Evolutionary conservation across 1,140 invertebrate species (phyloP), one percentile per base, ranked within the genome.

Genomic region (Lepeophtheirus salmonis): DNA sequence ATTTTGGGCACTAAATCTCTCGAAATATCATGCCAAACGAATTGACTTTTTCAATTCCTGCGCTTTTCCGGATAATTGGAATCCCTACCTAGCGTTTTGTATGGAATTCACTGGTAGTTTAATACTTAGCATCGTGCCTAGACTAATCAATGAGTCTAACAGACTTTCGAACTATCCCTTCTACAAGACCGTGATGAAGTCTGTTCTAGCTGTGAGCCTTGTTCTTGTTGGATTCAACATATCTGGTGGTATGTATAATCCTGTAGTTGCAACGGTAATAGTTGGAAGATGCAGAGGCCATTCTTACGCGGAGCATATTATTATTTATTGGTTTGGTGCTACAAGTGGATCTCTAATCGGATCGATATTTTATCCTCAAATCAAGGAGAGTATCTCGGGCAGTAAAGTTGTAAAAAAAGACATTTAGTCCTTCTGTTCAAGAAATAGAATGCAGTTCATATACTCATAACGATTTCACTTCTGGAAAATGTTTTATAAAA

Each of bases 161-260:
- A n/a, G 6, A 6, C 30, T 41, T 10, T 6, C 6, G n/a, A 57
- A 57, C 16, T n/a, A 57, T 17, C 55, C 55, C 16, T 14, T 4
- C 2, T 14, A n/a, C 14, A 16, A n/a, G n/a, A 25, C 55, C 16
- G 55, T 14, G 1, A 50, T 57, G 17, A 24, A 3, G 21, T 21
- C 55, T 2, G 55, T 25, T 41, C 25, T 57, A 17, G 26, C 25
- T 24, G 17, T 17, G 23, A 25, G n/a, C 30, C 21, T 25, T 24
- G 81, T 87, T 48, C 80, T 74, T 89, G 87, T 86, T 3, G 55
- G 16, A 26, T 87, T 90, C 64, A 82, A 87, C 67, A 84, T 83
- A 67, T 89, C 87, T 14, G 89, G 89, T 14, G 88, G 88, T 48
- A 91, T 90, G 69, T 89, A 90, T 72, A 91, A 92, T 72, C 89